phyloP scores from a whole-genome alignment of 2,113 vertebrate genomes.

The Pyrgilauda ruficollis region DNA sequence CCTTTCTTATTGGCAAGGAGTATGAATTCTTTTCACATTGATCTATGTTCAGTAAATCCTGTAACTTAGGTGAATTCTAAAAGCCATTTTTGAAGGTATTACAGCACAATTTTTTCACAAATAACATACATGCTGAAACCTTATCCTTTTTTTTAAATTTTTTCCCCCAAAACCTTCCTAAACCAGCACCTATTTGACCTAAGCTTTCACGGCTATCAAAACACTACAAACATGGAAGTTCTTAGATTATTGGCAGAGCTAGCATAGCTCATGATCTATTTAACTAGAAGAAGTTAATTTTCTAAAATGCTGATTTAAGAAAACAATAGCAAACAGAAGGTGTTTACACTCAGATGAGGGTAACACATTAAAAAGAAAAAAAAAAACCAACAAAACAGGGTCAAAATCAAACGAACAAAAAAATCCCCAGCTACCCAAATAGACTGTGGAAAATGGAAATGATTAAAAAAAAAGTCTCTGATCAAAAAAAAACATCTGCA shows the following conservation, averaged over 20 bases:
- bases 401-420: slow-evolving; percentile 19
- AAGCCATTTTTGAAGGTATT: background rate
- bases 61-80: background rate
- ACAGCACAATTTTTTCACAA: background rate
- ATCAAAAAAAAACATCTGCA: slow-evolving; percentile 66
- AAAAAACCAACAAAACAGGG: background rate
- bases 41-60: background rate
- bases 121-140: background rate
- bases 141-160: background rate
- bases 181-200: background rate
- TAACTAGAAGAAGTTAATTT: background rate
- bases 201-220: background rate
- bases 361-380: slow-evolving; percentile 5
- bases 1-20: background rate
- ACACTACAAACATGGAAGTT: background rate
- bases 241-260: background rate
- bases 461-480: background rate
- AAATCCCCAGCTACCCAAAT: slow-evolving; percentile 35
- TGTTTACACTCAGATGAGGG: slow-evolving; percentile 24
- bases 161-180: background rate
- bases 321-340: slow-evolving; percentile 15
- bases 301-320: background rate
- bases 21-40: background rate
- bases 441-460: slow-evolving; percentile 38
- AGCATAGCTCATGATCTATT: background rate